phyloP scores from a whole-genome alignment of 2,888 invertebrate genomes.

The Micropterix aruncella region DNA sequence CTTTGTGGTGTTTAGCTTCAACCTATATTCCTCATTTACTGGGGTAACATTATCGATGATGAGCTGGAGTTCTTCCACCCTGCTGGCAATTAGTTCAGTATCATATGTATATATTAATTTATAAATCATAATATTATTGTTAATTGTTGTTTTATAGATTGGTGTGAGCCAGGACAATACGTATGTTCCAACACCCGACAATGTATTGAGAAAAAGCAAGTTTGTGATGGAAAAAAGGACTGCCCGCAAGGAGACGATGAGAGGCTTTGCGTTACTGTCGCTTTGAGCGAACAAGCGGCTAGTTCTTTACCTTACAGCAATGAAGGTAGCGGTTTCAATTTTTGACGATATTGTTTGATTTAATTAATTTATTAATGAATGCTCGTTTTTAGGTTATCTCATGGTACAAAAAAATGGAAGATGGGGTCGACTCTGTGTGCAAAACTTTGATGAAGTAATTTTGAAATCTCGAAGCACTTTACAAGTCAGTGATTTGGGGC shows the following conservation, averaged over 20 bases:
- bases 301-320: slow-evolving; percentile 46
- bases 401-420: slow-evolving; percentile 60
- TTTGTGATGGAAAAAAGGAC: slow-evolving; percentile 57
- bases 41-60: too few species aligned
- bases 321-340: too few species aligned
- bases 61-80: too few species aligned
- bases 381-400: slow-evolving; percentile 40
- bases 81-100: too few species aligned
- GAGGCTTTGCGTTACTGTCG: slow-evolving; percentile 55
- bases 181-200: slow-evolving; percentile 59
- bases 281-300: slow-evolving; percentile 37
- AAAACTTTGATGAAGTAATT: slow-evolving; percentile 47
- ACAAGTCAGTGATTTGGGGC: slow-evolving; percentile 54
- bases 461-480: slow-evolving; percentile 42
- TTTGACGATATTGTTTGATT: slow-evolving; percentile 2
- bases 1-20: too few species aligned
- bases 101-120: too few species aligned
- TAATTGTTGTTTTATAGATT: slow-evolving; percentile 50
- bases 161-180: slow-evolving; percentile 58
- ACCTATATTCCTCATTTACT: too few species aligned
- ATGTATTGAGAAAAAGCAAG: slow-evolving; percentile 48
- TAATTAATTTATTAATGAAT: neutral
- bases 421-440: slow-evolving; percentile 67
- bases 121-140: too few species aligned
- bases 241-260: slow-evolving; percentile 67